Evolutionary conservation across 2,797 vertebrate species (phyloP).

Genomic region (Petrocephalus schoutedeni): DNA sequence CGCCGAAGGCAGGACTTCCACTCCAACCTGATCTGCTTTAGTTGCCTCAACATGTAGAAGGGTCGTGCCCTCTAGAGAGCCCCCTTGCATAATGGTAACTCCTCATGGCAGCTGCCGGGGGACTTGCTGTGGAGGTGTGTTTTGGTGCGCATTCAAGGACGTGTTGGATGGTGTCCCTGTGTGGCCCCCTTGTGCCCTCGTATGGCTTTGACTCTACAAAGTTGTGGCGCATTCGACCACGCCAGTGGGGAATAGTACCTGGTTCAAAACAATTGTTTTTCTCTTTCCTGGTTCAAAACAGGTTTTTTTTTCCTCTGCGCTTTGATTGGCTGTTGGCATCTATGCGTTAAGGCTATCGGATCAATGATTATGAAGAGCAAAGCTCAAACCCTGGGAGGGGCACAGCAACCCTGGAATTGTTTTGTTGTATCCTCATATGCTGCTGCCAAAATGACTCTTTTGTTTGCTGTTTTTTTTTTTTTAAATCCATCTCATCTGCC

Average conservation of each 20-base stretch:
- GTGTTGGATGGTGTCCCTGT: background rate
- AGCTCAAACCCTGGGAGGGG: background rate
- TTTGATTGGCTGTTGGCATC: background rate
- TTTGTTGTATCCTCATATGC: background rate
- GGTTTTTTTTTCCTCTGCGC: background rate
- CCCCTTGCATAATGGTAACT: background rate
- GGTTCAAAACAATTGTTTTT: background rate
- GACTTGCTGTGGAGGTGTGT: background rate
- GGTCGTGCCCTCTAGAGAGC: background rate
- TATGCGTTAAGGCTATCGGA: background rate
- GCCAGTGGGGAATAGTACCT: background rate
- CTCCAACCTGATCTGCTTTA: slow-evolving; percentile 7
- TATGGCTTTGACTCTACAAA: background rate
- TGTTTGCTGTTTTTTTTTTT: background rate
- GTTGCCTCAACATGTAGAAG: background rate
- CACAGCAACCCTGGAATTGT: background rate
- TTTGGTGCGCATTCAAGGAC: background rate
- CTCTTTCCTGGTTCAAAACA: background rate
- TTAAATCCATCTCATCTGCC: background rate
- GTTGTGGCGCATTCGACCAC: background rate
- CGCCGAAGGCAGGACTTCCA: background rate
- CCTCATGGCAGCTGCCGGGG: slow-evolving; percentile 10
- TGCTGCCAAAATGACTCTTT: background rate
- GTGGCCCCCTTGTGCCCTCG: background rate
- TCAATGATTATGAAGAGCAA: background rate